phyloP scores from a whole-genome alignment of 2,113 vertebrate species.

The Agelaius phoeniceus region DNA sequence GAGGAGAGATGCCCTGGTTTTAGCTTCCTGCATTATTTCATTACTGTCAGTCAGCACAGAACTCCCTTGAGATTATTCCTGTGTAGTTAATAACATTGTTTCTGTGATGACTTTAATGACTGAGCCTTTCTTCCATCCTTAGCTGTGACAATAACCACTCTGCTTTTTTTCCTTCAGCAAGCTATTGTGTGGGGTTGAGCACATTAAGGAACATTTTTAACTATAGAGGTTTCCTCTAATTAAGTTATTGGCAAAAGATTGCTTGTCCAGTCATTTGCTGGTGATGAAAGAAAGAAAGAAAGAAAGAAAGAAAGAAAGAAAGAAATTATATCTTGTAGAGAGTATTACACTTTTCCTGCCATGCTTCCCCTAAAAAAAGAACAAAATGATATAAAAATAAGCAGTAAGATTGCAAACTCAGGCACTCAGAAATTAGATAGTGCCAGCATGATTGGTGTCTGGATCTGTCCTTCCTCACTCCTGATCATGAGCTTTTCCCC shows the following conservation, averaged over 20 bases:
- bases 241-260: slow-evolving; percentile 25
- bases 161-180: neutral
- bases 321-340: neutral
- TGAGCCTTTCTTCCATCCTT: slow-evolving; percentile 37
- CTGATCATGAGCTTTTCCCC: neutral
- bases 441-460: neutral
- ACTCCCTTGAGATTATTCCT: slow-evolving; percentile 14
- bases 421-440: neutral
- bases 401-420: neutral
- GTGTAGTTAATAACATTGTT: slow-evolving; percentile 47
- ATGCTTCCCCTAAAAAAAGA: neutral
- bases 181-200: neutral
- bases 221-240: slow-evolving; percentile 41
- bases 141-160: slow-evolving; percentile 15
- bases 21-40: slow-evolving; percentile 26
- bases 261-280: slow-evolving; percentile 7
- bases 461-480: neutral
- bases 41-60: slow-evolving; percentile 19
- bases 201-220: slow-evolving; percentile 32
- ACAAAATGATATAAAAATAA: slow-evolving; percentile 8
- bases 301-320: neutral
- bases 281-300: neutral
- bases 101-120: slow-evolving; percentile 37
- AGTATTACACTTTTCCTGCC: neutral
- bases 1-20: slow-evolving; percentile 4